Percentiles rank a stretch among this genome's conserved stretches.
These are phyloP conservation scores for Dendrolimus houi DNA, from an alignment of 2,888 invertebrate species.

Conservation along the genomic window DNA sequence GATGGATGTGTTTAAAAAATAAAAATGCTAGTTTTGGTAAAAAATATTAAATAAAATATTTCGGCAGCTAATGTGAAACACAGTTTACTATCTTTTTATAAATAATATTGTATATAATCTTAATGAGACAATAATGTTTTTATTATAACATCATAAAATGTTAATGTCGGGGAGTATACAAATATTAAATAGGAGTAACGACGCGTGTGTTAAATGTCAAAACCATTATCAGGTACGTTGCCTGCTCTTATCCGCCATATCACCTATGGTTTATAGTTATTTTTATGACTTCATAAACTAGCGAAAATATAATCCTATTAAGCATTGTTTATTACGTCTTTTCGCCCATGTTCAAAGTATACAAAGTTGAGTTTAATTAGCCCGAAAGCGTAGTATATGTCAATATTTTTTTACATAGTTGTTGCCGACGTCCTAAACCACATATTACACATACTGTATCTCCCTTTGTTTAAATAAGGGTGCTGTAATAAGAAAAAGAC, in stretches of 20 bases:
- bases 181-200: not conserved
- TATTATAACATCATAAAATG: not conserved
- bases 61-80: no score
- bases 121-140: not conserved
- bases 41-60: no score
- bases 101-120: not conserved
- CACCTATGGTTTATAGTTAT: slow-evolving; percentile 4
- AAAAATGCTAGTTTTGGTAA: no score
- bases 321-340: not conserved
- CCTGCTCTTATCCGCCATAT: slow-evolving; percentile 5
- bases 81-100: no score
- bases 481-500: no score
- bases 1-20: no score
- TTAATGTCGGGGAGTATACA: not conserved
- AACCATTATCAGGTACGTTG: slow-evolving; percentile 8
- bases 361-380: not conserved
- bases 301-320: slow-evolving; percentile 3
- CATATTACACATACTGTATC: no score
- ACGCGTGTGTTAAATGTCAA: not conserved
- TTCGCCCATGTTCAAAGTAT: not conserved
- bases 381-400: not conserved
- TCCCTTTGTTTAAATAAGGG: no score
- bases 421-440: no score
- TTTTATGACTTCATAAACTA: slow-evolving; percentile 6
- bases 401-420: not conserved